Conservation (phyloP, 2,113 vertebrate species). For the Fukomys damarensis region DNA sequence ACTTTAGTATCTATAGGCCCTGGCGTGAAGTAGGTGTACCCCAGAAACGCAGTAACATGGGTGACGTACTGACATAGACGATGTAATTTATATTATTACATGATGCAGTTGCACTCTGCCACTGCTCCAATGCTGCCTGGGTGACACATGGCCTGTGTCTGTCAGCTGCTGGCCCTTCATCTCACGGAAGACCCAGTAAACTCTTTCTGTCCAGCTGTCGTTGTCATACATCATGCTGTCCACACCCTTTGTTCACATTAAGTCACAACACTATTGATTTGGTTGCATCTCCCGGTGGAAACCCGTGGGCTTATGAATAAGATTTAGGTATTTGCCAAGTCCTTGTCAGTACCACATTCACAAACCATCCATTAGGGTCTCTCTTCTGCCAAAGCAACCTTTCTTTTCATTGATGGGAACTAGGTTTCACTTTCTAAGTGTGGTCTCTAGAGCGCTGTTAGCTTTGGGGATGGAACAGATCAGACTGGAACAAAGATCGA, state of each 20-base stretch:
- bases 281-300: neutral
- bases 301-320: neutral
- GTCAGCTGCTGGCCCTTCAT: neutral
- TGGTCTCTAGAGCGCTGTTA: neutral
- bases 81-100: neutral
- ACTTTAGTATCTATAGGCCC: neutral
- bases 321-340: neutral
- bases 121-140: neutral
- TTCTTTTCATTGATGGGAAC: neutral
- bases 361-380: neutral
- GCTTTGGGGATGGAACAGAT: neutral
- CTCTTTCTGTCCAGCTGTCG: neutral
- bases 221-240: neutral
- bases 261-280: neutral
- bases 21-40: neutral
- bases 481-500: neutral
- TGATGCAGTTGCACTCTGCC: neutral
- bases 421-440: neutral
- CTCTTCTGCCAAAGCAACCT: neutral
- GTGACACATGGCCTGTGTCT: neutral
- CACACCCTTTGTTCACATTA: neutral
- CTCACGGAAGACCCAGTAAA: neutral
- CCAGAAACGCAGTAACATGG: neutral
- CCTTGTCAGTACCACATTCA: neutral
- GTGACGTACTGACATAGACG: neutral